Evolutionary conservation across 2,113 vertebrate genomes (phyloP).

Genomic region (Chaetura pelagica): DNA sequence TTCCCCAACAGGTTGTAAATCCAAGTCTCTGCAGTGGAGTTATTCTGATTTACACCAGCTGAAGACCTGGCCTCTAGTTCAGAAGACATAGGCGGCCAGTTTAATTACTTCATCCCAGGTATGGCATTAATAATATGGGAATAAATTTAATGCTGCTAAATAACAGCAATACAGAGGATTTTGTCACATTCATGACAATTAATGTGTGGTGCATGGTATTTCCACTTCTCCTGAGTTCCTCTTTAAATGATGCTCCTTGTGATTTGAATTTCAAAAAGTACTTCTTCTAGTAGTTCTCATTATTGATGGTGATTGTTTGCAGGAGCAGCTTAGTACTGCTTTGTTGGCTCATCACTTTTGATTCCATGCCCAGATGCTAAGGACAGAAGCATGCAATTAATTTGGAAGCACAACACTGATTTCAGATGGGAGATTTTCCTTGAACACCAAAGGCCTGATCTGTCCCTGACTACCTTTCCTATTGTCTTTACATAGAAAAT

Average conservation of each 20-base stretch:
- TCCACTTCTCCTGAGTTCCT: not conserved
- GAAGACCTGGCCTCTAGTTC: not conserved
- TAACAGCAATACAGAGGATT: not conserved
- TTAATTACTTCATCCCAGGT: conserved; percentile 15
- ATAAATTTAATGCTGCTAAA: conserved; percentile 9
- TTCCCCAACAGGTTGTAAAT: not conserved
- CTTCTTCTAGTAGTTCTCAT: not conserved
- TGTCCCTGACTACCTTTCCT: not conserved
- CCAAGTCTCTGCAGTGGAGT: not conserved
- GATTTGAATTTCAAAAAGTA: conserved; percentile 17
- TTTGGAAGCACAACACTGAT: conserved; percentile 41
- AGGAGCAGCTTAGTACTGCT: conserved; percentile 5
- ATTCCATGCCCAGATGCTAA: conserved; percentile 26
- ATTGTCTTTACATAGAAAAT: not conserved
- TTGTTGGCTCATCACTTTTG: conserved; percentile 44
- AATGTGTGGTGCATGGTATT: not conserved
- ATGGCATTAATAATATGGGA: not conserved
- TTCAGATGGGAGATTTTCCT: not conserved
- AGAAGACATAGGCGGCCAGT: conserved; percentile 11
- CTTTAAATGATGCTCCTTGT: conserved; percentile 17
- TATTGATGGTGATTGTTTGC: conserved; percentile 11
- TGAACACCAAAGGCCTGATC: not conserved
- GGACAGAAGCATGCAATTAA: conserved; percentile 42
- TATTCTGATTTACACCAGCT: conserved; percentile 37
- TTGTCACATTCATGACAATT: conserved; percentile 14